A percentile compares a stretch with the other conserved stretches of the same genome.
phyloP scores from a whole-genome alignment of 2,888 invertebrate species.

The Pyralis farinalis region DNA sequence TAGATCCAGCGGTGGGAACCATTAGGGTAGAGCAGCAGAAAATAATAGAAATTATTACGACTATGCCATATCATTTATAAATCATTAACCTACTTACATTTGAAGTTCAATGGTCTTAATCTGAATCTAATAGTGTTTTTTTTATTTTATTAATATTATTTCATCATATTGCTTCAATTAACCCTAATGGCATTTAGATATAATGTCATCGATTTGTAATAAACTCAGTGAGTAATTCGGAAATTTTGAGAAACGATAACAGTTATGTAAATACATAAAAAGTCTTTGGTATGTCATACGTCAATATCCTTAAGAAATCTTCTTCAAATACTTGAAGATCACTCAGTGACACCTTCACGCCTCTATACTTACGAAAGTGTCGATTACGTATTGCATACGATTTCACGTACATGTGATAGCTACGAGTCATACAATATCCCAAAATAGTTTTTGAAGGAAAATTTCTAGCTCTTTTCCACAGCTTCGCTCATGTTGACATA shows the following conservation, averaged over 20 bases:
- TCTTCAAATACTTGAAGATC: not conserved
- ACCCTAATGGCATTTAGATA: conserved; percentile 34
- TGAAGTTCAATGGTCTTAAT: conserved; percentile 24
- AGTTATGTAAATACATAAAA: not conserved
- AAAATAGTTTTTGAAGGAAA: no score
- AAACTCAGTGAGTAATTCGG: conserved; percentile 3
- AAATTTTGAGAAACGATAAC: not conserved
- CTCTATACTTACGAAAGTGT: conserved; percentile 1
- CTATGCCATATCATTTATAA: conserved; percentile 9
- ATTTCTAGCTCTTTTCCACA: no score
- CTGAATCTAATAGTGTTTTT: conserved; percentile 26
- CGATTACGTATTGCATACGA: no score
- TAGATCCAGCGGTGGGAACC: no score
- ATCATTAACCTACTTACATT: conserved; percentile 46
- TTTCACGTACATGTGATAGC: no score
- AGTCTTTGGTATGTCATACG: not conserved
- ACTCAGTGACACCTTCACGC: not conserved
- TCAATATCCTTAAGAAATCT: not conserved
- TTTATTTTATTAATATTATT: conserved; percentile 14
- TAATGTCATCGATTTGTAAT: conserved; percentile 6
- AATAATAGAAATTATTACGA: conserved; percentile 18
- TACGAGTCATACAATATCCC: no score
- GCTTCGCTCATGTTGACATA: no score
- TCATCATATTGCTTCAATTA: conserved; percentile 29
- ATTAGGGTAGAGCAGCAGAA: no score